These are phyloP conservation scores for Pilophorus perplexus DNA, from an alignment of 2,888 invertebrate species.

Conservation along the genomic window DNA sequence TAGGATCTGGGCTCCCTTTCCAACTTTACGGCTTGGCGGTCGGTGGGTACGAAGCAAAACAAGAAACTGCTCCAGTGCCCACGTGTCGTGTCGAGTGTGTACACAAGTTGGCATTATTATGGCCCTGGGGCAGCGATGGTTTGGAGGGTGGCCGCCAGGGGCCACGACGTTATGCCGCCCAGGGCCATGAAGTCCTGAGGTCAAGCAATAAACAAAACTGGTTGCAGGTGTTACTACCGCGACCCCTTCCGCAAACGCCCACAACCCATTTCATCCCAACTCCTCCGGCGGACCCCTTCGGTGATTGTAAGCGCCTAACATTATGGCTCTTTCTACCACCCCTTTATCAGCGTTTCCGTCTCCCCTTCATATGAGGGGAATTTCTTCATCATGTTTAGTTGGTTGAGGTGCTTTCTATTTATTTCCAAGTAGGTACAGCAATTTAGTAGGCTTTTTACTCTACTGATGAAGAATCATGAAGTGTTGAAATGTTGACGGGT, in stretches of 20 bases:
- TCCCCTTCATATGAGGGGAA: too few species aligned
- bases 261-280: background rate
- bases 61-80: too few species aligned
- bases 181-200: slow-evolving; percentile 31
- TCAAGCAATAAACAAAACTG: slow-evolving; percentile 34
- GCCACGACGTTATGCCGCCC: slow-evolving; percentile 15
- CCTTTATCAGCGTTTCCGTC: slow-evolving; percentile 17
- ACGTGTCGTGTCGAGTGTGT: background rate
- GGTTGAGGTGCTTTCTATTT: too few species aligned
- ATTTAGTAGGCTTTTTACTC: too few species aligned
- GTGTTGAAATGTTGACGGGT: too few species aligned
- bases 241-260: background rate
- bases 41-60: too few species aligned
- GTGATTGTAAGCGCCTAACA: slow-evolving; percentile 28
- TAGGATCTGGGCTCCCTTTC: too few species aligned
- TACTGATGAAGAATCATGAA: too few species aligned
- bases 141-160: background rate
- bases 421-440: too few species aligned
- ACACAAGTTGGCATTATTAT: background rate
- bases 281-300: background rate
- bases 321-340: slow-evolving; percentile 14
- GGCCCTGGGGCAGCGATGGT: background rate
- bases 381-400: too few species aligned
- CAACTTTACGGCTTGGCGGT: too few species aligned
- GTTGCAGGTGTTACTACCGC: slow-evolving; percentile 28